These are phyloP conservation scores for Schizaphis graminum DNA, from an alignment of 2,888 invertebrate species.

Conservation along the genomic window DNA sequence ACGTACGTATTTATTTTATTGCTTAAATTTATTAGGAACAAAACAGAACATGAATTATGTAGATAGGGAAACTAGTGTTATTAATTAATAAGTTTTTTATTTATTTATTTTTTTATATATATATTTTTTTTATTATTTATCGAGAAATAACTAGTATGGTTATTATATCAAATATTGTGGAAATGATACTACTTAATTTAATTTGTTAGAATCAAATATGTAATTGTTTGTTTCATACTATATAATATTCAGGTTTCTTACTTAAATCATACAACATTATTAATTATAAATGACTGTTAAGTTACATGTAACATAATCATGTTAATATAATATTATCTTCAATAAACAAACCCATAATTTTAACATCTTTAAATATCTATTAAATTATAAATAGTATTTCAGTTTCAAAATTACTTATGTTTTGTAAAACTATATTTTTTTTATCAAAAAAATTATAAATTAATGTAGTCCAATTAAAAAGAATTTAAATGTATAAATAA, in stretches of 20 bases:
- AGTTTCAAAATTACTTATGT: not conserved
- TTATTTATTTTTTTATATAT: too few species aligned
- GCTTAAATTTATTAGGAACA: not conserved
- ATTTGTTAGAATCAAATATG: not conserved
- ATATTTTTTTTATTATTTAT: too few species aligned
- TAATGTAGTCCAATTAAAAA: too few species aligned
- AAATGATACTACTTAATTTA: not conserved
- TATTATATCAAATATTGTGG: not conserved
- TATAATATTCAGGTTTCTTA: not conserved
- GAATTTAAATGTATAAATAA: too few species aligned
- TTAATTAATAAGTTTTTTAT: not conserved
- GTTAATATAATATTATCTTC: not conserved
- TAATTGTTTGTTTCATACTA: not conserved
- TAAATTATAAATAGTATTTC: not conserved
- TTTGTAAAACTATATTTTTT: not conserved
- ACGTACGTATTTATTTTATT: slow-evolving; percentile 37
- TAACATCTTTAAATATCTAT: too few species aligned
- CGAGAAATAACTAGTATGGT: not conserved
- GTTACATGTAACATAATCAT: not conserved
- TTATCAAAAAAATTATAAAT: too few species aligned
- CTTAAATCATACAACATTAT: not conserved
- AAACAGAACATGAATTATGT: not conserved
- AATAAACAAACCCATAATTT: too few species aligned
- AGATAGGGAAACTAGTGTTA: not conserved
- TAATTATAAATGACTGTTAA: not conserved